These are phyloP conservation scores for Microtus oregoni DNA, from an alignment of 2,113 vertebrate species.

Conservation along the genomic window DNA sequence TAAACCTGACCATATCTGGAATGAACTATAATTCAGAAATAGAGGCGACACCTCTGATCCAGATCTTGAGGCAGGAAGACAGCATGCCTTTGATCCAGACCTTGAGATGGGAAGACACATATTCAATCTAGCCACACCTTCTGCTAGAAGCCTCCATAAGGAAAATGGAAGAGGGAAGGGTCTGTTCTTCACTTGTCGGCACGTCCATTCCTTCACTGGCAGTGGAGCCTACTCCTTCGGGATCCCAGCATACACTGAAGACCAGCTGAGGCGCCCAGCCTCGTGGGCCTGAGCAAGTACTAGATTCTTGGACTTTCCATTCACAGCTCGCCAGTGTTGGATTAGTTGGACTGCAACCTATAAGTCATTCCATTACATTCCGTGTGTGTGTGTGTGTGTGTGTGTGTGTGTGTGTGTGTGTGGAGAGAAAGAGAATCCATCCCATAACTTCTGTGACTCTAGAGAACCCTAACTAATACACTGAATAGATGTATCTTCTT, in stretches of 20 bases:
- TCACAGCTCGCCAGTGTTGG: background rate
- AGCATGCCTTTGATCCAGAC: background rate
- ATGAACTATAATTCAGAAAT: background rate
- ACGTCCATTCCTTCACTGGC: background rate
- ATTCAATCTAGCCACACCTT: background rate
- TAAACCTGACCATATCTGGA: background rate
- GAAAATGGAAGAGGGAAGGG: background rate
- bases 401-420: too few species aligned
- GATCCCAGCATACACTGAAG: background rate
- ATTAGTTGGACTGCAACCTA: background rate
- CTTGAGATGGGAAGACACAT: background rate
- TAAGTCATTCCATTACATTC: background rate
- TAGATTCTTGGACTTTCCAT: background rate
- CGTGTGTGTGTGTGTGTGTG: too few species aligned
- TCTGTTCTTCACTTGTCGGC: background rate
- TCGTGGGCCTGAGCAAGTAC: background rate
- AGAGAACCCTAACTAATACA: background rate
- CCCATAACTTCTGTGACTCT: background rate
- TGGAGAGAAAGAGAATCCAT: background rate
- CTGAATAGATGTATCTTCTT: background rate
- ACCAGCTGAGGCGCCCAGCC: background rate
- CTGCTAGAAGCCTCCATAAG: background rate
- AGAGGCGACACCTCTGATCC: background rate
- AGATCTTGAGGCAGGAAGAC: background rate
- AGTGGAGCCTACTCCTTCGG: background rate